These are phyloP conservation scores for Balanococcus diminutus DNA, from an alignment of 2,888 invertebrate species.

Conservation along the genomic window DNA sequence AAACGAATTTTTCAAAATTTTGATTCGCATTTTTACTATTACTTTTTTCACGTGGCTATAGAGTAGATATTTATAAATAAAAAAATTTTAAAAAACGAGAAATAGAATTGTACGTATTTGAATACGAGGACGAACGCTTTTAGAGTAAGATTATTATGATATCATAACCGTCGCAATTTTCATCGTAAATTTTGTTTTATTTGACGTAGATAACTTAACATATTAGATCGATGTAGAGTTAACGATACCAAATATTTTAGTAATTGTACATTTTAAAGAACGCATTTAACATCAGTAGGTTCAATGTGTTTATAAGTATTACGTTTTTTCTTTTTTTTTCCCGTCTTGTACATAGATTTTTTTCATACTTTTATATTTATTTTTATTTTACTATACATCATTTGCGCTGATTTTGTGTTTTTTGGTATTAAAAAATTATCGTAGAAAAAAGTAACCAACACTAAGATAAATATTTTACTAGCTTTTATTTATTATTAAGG, in stretches of 20 bases:
- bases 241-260: conserved; percentile 29
- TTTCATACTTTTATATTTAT: conserved; percentile 38
- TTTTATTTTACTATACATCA: conserved; percentile 33
- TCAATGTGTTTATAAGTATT: neutral
- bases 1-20: neutral
- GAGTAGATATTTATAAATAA: neutral
- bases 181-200: neutral
- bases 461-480: conserved; percentile 13
- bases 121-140: neutral
- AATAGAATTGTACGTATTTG: neutral
- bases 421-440: neutral
- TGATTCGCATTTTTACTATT: neutral
- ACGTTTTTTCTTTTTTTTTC: neutral
- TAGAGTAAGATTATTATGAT: neutral
- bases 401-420: conserved; percentile 22
- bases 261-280: conserved; percentile 13
- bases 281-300: conserved; percentile 31
- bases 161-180: conserved; percentile 24
- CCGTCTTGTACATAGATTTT: conserved; percentile 16
- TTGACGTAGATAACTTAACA: neutral
- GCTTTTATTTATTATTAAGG: conserved; percentile 28
- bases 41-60: neutral
- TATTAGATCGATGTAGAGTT: conserved; percentile 29
- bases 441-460: conserved; percentile 30
- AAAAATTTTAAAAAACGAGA: too few species aligned